Percentiles rank a stretch among this genome's conserved stretches.
Evolutionary conservation across 2,113 vertebrate genomes (phyloP).

Genomic region (Oreotrochilus melanogaster): DNA sequence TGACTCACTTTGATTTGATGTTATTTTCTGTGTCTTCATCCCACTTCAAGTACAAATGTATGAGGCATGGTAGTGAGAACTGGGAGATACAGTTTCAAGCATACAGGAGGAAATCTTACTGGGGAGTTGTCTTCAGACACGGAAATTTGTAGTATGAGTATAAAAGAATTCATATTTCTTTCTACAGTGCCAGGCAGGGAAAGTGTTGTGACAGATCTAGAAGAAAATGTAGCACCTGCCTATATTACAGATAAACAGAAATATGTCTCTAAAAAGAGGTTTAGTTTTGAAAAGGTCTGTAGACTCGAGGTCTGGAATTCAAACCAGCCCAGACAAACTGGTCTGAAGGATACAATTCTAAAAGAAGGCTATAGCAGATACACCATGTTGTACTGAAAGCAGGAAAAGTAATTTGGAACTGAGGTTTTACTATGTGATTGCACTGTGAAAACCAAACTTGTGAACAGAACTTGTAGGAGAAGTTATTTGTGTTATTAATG

Average conservation of each 20-base stretch:
- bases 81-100: background rate
- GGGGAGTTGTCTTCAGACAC: background rate
- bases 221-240: background rate
- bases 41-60: background rate
- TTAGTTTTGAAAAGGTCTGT: background rate
- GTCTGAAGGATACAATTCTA: background rate
- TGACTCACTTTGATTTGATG: background rate
- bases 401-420: background rate
- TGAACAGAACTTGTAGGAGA: background rate
- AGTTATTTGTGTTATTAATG: background rate
- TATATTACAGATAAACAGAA: background rate
- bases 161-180: background rate
- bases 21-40: background rate
- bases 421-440: background rate
- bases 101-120: background rate
- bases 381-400: background rate
- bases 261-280: background rate
- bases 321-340: fast-evolving
- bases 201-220: background rate
- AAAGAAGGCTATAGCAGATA: background rate
- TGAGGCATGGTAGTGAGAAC: background rate
- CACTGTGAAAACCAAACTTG: background rate
- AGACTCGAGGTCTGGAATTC: background rate
- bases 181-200: background rate
- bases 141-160: background rate